phyloP scores from a whole-genome alignment of 2,888 invertebrate species.

The Euzetes globulus region DNA sequence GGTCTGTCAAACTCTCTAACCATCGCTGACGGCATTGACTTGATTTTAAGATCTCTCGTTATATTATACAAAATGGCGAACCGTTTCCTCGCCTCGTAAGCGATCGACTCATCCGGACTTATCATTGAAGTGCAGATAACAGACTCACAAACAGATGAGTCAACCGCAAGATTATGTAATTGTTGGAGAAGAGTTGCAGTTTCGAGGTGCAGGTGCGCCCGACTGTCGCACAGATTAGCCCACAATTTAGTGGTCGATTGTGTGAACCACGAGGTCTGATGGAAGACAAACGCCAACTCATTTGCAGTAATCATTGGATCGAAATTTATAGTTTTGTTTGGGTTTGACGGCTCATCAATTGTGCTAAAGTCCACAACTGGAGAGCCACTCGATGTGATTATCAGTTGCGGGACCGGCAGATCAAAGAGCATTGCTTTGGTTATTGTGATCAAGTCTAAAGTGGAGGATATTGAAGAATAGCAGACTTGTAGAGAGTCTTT shows the following conservation, averaged over 20 bases:
- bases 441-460: constrained; percentile 25
- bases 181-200: constrained; percentile 66
- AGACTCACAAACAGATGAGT: constrained; percentile 60
- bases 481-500: constrained; percentile 25
- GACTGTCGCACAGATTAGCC: constrained; percentile 59
- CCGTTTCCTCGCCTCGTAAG: constrained; percentile 56
- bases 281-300: constrained; percentile 33
- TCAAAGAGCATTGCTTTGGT: constrained; percentile 26
- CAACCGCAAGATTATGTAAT: constrained; percentile 62
- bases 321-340: constrained; percentile 9
- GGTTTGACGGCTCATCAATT: not conserved
- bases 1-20: constrained; percentile 52
- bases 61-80: constrained; percentile 68
- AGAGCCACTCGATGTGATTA: constrained; percentile 20
- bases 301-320: constrained; percentile 32
- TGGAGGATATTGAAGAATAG: constrained; percentile 32
- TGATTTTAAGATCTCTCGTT: constrained; percentile 57
- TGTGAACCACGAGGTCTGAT: constrained; percentile 32
- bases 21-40: constrained; percentile 45
- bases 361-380: constrained; percentile 32
- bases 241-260: constrained; percentile 58
- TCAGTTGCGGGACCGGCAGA: constrained; percentile 19
- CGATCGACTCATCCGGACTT: constrained; percentile 44
- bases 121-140: constrained; percentile 54
- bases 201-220: constrained; percentile 55